Evolutionary conservation across 2,797 vertebrate species (phyloP), one percentile per base, ranked within the genome.

Genomic region (Moxostoma hubbsi): DNA sequence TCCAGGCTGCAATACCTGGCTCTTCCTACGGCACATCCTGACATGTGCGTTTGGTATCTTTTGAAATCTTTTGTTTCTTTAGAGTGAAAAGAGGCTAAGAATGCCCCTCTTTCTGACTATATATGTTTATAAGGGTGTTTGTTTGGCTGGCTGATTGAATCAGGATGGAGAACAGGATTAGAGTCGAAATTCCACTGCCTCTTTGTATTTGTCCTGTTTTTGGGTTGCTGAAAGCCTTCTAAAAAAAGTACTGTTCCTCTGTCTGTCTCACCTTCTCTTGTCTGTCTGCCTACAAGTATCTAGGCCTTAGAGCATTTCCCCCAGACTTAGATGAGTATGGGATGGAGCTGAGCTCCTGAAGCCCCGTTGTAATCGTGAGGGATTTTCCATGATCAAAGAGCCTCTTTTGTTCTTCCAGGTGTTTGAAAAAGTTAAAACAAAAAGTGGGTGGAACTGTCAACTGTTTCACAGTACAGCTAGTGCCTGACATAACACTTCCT

Each of bases 361-460:
- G 64, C 73, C 24, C 62, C 55, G 70, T 75, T 84, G 80, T 81
- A 81, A 86, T 86, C 82, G 79, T 61, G 70, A 77, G 85, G 81
- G 83, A 86, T 86, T 86, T 86, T 81, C 81, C 51, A 11, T 85
- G 84, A 86, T 86, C 84, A 88, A 88, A 86, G 85, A 61, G 66
- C 59, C 77, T 79, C 85, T 88, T 83, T 85, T 86, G 85, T 88
- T 88, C 82, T 86, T 82, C 84, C 84, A 85, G 86, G 85, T 85
- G 82, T 85, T 84, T 81, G 65, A 81, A 85, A 85, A 83, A 85
- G 75, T 81, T 87, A 79, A 84, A 85, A 84, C 73, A 84, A 85
- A 84, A 83, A 83, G 84, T 74, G 81, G 85, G 83, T 64, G 80
- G 82, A 82, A 85, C 74, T 79, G 80, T 81, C 74, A 76, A 77